phyloP scores from a whole-genome alignment of 1,140 invertebrate genomes.

The Melipona quadrifasciata region DNA sequence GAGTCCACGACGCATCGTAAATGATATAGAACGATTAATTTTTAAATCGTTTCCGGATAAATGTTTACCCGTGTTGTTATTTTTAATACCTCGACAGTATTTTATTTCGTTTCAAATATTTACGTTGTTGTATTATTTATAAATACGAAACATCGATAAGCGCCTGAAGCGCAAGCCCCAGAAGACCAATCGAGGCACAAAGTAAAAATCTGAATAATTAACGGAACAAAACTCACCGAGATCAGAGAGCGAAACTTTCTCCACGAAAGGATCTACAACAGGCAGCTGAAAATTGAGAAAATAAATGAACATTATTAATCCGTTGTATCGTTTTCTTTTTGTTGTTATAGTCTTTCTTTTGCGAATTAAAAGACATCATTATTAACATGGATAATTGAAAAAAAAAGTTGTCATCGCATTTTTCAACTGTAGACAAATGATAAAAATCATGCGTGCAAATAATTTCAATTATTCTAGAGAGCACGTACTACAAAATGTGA shows the following conservation, averaged over 20 bases:
- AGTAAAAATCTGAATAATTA: neutral
- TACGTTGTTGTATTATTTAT: neutral
- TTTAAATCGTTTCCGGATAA: neutral
- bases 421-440: neutral
- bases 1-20: too few species aligned
- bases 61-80: too few species aligned
- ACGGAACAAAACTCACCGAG: conserved; percentile 86
- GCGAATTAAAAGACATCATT: neutral
- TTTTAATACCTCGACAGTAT: neutral
- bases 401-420: neutral
- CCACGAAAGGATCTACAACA: conserved; percentile 93
- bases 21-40: neutral
- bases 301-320: conserved; percentile 24
- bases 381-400: neutral
- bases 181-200: neutral
- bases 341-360: neutral
- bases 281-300: conserved; percentile 87
- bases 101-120: neutral
- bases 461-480: neutral
- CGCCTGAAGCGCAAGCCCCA: neutral
- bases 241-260: conserved; percentile 92
- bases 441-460: neutral
- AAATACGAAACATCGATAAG: neutral
- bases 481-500: neutral
- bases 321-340: neutral